Base-by-base conservation (phyloP, 2,797 vertebrate species). In the Acrossocheilus fasciatus region DNA sequence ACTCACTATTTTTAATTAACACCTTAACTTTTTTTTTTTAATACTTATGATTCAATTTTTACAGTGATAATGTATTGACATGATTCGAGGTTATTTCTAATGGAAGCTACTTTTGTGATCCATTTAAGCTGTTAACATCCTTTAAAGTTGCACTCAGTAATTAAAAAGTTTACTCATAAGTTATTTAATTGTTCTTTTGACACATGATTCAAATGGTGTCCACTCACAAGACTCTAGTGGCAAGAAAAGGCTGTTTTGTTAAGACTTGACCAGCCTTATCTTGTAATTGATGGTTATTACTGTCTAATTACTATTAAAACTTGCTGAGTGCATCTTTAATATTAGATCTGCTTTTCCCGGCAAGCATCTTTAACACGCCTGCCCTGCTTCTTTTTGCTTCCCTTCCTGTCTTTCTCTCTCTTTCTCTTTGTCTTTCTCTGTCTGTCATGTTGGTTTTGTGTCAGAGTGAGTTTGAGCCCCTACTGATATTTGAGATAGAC, bases 401-500 rank as follows among this genome's bases (percentile, higher is more conserved):
- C 73, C 50, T 77, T 20, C 36, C 17, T 73, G 6, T 69, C 66
- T 73, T 3, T 74, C 11, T 78, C 18, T 39, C 45, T 68, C 15
- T 83, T 20, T 81, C 52, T 74, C 50, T 78, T 15, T 39, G 39
- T 68, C 15, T 83, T 20, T 81, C 52, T 74, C 50, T 69, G 5
- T 64, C 10, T 66, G 15, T 34, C 6, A 68, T 73, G 72, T 43
- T 66, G 23, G 52, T 81, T 64, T 26, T 86, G 36, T 93, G 92
- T 92, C 92, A 95, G 94, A 96, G 94, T 94, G 95, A 94, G 88
- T 95, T 94, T 92, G 93, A 95, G 92, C 93, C 94, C 89, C 89
- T 95, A 89, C 93, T 95, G 93, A 94, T 95, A 87, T 96, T 96
- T 96, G 95, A 96, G 92, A 91, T 93, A 92, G 96, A 96, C 94